Base-by-base conservation (phyloP, 2,797 vertebrate species). In the Argya squamiceps region DNA sequence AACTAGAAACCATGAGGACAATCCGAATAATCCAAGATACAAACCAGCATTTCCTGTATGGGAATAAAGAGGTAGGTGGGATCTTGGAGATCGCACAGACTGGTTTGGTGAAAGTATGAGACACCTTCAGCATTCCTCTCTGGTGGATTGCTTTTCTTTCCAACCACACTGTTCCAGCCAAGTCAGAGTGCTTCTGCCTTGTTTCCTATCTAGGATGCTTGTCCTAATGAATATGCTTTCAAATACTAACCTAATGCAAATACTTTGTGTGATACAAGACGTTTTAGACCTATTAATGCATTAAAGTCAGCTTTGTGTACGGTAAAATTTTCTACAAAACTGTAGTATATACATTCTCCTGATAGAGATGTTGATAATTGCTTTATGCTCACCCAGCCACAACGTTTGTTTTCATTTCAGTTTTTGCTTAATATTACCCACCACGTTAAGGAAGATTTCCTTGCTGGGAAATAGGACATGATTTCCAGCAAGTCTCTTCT, bases 391-490 rank as follows among this genome's bases (percentile, higher is more conserved):
- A 82, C n/a, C 10, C 24, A 87, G 37, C 6, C 15, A 3, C 34
- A 34, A 21, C 5, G 22, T 32, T 23, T 69, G 36, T 39, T 88
- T 88, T 49, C 47, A 56, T 46, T 63, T 58, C 30, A 37, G 34
- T 27, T 93, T 92, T 86, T 76, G 41, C 52, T 84, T 76, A 79
- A 52, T 58, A 39, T 71, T 88, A 73, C 65, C 80, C 56, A 79
- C 21, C 37, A 76, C 0, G 6, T 82, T 88, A 92, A 81, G 77
- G 24, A 95, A 87, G 27, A 90, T 92, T 90, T 92, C 52, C 77
- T 95, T 96, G 90, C 94, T 93, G 94, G 96, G 96, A 96, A 97
- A 93, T 53, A 95, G 91, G 74, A 95, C 91, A 79, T 34, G 60
- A 84, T 95, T 95, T 94, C 92, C 79, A 97, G 83, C 67, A 76